Base-by-base conservation (phyloP, 2,888 invertebrate genomes). In the Drosophila koepferae region DNA sequence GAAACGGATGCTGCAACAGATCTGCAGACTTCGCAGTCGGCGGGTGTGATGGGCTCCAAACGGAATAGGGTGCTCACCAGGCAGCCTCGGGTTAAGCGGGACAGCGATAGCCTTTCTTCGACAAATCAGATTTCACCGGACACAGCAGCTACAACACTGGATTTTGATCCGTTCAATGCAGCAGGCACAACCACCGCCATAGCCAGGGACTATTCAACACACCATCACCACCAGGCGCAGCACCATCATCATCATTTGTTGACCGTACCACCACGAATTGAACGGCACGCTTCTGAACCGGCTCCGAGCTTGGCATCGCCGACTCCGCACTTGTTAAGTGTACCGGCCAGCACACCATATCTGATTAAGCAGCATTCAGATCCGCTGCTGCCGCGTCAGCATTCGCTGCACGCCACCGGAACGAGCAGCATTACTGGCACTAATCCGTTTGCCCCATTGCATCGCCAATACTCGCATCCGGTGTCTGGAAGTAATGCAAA, bases 301-400 rank as follows among this genome's bases (percentile, higher is more conserved):
- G 93, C 94, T n/a, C 94, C 95, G 16, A 92, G 94, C 46, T 80
- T 94, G 46, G 92, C 93, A 43, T 92, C 94, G n/a, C 93, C 94
- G 14, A 94, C 94, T n/a, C 92, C 94, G 48, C 94, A 94, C 88
- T 92, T 95, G 69, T 92, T 95, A 64, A 93, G 94, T 67, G 95
- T 95, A 55, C 95, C 95, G 31, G 94, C 94, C 76, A 90, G 86
- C 69, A 94, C 94, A 61, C 93, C 94, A 41, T 94, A 94, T 84
- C 92, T 95, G 77, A 94, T 95, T 31, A 96, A 96, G 89, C 96
- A 96, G 88, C 95, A 95, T 91, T 95, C 95, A 36, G 95, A 95
- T 92, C 95, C 95, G 1, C 86, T 95, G 58, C 87, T 95, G 78
- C 95, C 95, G 31, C 95, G 94, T 84, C 95, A 95, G 91, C 94